Conservation (phyloP, 1,140 invertebrate genomes). For the Sitobion miscanthi region DNA sequence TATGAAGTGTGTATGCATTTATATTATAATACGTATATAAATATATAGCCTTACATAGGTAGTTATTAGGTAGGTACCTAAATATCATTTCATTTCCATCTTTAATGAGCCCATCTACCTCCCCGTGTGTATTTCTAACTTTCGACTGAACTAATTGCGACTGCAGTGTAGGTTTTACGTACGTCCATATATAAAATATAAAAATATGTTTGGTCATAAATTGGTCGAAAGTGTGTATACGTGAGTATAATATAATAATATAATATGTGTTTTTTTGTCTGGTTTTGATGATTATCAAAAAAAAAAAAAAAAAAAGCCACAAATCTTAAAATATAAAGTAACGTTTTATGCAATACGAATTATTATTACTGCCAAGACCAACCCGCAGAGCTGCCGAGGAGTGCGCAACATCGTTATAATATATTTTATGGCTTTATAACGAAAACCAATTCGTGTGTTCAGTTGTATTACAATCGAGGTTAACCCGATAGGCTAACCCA, state of each 20-base stretch:
- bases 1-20: not conserved
- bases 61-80: not conserved
- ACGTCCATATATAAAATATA: not conserved
- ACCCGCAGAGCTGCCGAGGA: not conserved
- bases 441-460: slow-evolving; percentile 37
- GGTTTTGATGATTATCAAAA: not conserved
- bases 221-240: not conserved
- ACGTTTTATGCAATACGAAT: slow-evolving; percentile 9
- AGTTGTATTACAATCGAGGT: slow-evolving; percentile 20
- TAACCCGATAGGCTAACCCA: slow-evolving; percentile 6
- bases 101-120: not conserved
- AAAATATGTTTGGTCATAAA: not conserved
- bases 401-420: slow-evolving; percentile 20
- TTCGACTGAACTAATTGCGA: slow-evolving; percentile 6
- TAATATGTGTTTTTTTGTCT: not conserved
- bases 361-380: not conserved
- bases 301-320: slow-evolving; percentile 3
- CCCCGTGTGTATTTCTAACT: not conserved
- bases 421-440: not conserved
- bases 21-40: not conserved
- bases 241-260: too few species aligned
- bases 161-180: not conserved
- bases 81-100: slow-evolving; percentile 4
- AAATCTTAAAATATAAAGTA: not conserved
- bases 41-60: not conserved